Base-by-base conservation (phyloP, 2,888 invertebrate genomes). In the Calameuta pallipes region DNA sequence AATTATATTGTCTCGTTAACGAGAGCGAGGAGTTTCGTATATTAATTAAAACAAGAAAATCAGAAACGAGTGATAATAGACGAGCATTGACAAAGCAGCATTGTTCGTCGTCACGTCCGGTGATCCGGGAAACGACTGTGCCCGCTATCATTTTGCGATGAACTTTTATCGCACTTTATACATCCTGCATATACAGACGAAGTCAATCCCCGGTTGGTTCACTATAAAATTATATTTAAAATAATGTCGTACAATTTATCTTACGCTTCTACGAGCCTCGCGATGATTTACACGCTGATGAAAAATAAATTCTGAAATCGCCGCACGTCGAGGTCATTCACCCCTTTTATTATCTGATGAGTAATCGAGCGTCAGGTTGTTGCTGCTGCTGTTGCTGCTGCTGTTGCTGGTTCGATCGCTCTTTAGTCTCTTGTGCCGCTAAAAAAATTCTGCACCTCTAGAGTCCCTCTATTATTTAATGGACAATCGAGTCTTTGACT, bases 261-360 rank as follows among this genome's bases (percentile, higher is more conserved):
- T 23, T 9, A 56, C 2, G 6, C 4, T 41, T 15, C 23, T 2
- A 23, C 41, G 23, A 56, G 41, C 23, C 9, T 15, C 68, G 83
- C 84, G 82, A 85, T 88, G 86, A 87, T 87, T 89, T 88, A 85
- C 86, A 88, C 87, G 83, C 87, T 89, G 87, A 88, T 88, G 87
- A 86, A 87, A 88, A 88, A 88, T 86, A 88, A 86, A 88, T 88
- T 85, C 6, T 56, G 1, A 15, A 56, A 56, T 56, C 23, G 9
- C 41, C 41, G 15, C 41, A 1, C 9, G 41, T 56, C 41, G 41
- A 56, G 41, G 41, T 56, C 41, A 23, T 6, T 4, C 23, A 56
- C 41, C 41, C 6, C 23, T 9, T 23, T 56, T 9, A 56, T 23
- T 23, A 6, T 85, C 84, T 77, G 81, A 82, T 77, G 80, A 78